Evolutionary conservation across 1,140 invertebrate genomes (phyloP).

Genomic region (Euborellia annulipes): DNA sequence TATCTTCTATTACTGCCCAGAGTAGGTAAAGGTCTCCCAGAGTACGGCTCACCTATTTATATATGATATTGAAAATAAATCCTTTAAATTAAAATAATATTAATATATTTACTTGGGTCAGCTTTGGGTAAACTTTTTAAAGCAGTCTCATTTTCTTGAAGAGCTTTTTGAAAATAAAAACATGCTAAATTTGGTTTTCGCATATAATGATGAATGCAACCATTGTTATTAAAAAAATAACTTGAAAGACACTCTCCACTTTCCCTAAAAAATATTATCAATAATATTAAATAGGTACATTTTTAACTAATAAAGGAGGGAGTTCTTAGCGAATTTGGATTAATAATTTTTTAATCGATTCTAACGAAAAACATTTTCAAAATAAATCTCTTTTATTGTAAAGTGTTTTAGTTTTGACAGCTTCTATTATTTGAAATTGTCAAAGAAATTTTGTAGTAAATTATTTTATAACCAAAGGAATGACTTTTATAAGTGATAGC

Average conservation of each 20-base stretch:
- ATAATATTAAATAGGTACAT: too few relatives aligned
- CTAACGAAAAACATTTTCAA: too few relatives aligned
- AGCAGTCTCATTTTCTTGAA: conserved; percentile 59
- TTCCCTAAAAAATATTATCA: conserved; percentile 34
- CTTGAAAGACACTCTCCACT: conserved; percentile 46
- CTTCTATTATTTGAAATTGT: too few relatives aligned
- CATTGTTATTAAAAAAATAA: conserved; percentile 79
- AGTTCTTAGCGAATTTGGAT: too few relatives aligned
- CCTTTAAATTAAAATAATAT: conserved; percentile 4
- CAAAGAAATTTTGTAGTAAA: too few relatives aligned
- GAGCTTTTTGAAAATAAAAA: conserved; percentile 69
- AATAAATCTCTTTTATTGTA: too few relatives aligned
- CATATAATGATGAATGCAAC: conserved; percentile 70
- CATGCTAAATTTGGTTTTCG: conserved; percentile 73
- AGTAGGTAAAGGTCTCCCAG: conserved; percentile 37
- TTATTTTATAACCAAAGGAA: too few relatives aligned
- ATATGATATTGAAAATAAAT: neutral
- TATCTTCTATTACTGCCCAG: conserved; percentile 48
- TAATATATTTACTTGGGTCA: conserved; percentile 22
- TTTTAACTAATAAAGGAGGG: too few relatives aligned
- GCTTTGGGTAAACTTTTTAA: conserved; percentile 30
- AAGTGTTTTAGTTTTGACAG: too few relatives aligned
- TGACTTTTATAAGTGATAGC: too few relatives aligned
- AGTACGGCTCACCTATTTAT: conserved; percentile 25
- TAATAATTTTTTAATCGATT: too few relatives aligned